Conservation (phyloP, 2,888 invertebrate genomes). For the Coelopa pilipes region DNA sequence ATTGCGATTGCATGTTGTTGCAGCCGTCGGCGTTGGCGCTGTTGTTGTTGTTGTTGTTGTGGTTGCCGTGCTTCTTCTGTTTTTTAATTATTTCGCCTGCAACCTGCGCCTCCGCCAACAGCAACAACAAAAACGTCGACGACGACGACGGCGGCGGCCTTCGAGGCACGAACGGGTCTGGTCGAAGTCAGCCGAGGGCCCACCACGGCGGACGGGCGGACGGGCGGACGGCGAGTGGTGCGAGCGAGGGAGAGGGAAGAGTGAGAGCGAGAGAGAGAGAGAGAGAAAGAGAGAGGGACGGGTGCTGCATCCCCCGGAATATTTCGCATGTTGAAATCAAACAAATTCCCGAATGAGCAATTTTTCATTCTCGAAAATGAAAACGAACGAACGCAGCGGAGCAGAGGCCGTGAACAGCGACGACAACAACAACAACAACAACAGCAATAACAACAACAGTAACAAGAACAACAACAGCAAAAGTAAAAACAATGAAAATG, state of each 20-base stretch:
- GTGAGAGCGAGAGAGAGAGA: not conserved
- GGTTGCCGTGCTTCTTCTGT: not conserved
- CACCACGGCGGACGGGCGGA: too few species aligned
- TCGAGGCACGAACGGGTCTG: too few species aligned
- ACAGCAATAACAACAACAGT: not conserved
- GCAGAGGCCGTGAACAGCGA: not conserved
- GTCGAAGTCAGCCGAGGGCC: too few species aligned
- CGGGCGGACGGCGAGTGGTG: not conserved
- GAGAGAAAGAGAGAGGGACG: not conserved
- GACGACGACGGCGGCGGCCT: too few species aligned
- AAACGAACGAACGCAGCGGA: constrained; percentile 47
- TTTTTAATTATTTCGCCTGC: not conserved
- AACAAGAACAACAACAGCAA: not conserved
- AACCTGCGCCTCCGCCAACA: too few species aligned
- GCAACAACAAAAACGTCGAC: too few species aligned
- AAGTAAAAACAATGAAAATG: not conserved
- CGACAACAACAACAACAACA: not conserved
- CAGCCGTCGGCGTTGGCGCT: not conserved
- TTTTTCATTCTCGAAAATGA: constrained; percentile 61
- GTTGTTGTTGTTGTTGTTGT: not conserved
- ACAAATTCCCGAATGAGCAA: constrained; percentile 65
- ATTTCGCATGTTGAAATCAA: constrained; percentile 63
- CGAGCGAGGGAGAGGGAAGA: not conserved
- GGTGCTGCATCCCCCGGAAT: constrained; percentile 41
- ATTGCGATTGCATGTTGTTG: constrained; percentile 9